Percentiles rank a stretch among this genome's conserved stretches.
phyloP scores from a whole-genome alignment of 1,140 invertebrate genomes.

The Acyrthosiphon pisum region DNA sequence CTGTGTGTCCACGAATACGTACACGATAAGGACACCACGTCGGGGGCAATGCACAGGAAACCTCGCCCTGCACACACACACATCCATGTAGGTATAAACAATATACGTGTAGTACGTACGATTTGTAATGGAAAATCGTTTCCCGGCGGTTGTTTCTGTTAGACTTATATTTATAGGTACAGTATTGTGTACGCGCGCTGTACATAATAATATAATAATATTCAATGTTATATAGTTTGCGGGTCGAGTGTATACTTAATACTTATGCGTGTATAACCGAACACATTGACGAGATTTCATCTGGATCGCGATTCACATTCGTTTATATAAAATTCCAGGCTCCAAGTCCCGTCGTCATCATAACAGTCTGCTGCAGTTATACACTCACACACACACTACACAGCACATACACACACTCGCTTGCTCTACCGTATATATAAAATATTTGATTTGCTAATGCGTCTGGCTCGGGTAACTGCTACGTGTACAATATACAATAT shows the following conservation, averaged over 20 bases:
- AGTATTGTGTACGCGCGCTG: background rate
- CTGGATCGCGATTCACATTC: background rate
- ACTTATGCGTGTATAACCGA: background rate
- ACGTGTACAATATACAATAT: background rate
- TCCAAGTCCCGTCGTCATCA: background rate
- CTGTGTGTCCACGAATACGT: slow-evolving; percentile 27
- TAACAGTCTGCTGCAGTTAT: background rate
- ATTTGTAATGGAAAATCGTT: slow-evolving; percentile 34
- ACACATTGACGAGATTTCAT: slow-evolving; percentile 35
- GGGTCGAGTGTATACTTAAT: background rate
- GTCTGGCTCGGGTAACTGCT: slow-evolving; percentile 22
- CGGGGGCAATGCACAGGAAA: slow-evolving; percentile 41
- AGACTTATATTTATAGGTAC: background rate
- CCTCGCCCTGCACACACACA: slow-evolving; percentile 32
- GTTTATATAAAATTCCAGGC: background rate
- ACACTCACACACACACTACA: background rate
- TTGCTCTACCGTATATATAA: background rate
- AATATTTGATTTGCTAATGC: slow-evolving; percentile 44
- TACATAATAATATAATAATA: background rate
- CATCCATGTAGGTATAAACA: too few relatives aligned
- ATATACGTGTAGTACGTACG: background rate
- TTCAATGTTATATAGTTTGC: background rate
- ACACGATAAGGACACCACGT: slow-evolving; percentile 25
- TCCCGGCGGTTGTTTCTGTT: background rate
- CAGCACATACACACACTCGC: background rate